These are phyloP conservation scores for Hydriomena furcata DNA, from an alignment of 2,888 invertebrate genomes.

Conservation along the genomic window DNA sequence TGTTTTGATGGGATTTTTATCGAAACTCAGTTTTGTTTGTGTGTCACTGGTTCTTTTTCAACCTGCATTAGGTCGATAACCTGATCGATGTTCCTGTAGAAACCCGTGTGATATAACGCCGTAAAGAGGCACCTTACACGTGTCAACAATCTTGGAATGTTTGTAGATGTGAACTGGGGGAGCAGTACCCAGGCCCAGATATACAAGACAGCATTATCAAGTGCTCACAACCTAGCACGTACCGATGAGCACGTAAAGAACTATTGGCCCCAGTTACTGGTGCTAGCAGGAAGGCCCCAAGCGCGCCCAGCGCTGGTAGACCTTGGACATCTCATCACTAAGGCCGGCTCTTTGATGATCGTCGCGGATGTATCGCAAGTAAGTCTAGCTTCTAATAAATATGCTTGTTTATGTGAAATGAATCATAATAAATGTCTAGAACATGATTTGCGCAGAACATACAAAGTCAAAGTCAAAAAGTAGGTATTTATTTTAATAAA, in stretches of 20 bases:
- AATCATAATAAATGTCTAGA: too few relatives aligned
- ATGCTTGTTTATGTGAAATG: too few relatives aligned
- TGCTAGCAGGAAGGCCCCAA: slow-evolving; percentile 93
- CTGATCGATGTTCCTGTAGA: too few relatives aligned
- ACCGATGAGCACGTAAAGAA: slow-evolving; percentile 99
- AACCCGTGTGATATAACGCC: too few relatives aligned
- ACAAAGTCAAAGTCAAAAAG: too few relatives aligned
- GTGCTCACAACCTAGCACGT: slow-evolving; percentile 90
- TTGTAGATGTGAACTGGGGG: slow-evolving; percentile 96
- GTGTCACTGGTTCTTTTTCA: too few relatives aligned
- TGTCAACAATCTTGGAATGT: too few relatives aligned
- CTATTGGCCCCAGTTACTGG: slow-evolving; percentile 95
- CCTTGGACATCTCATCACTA: slow-evolving; percentile 95
- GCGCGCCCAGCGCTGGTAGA: slow-evolving; percentile 94
- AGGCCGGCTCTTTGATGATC: slow-evolving; percentile 94
- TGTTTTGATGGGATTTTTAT: slow-evolving; percentile 1
- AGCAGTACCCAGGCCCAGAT: slow-evolving; percentile 98
- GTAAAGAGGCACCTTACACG: too few relatives aligned
- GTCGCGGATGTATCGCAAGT: slow-evolving; percentile 94
- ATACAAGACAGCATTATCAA: slow-evolving; percentile 95
- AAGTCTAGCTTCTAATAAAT: too few relatives aligned
- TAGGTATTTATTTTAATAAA: too few relatives aligned
- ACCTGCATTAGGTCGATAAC: too few relatives aligned
- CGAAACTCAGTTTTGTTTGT: background rate
- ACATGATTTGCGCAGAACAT: too few relatives aligned